Percentiles rank a stretch among this genome's conserved stretches.
Evolutionary conservation across 1,140 invertebrate species (phyloP).

Genomic region (Elymnias hypermnestra): DNA sequence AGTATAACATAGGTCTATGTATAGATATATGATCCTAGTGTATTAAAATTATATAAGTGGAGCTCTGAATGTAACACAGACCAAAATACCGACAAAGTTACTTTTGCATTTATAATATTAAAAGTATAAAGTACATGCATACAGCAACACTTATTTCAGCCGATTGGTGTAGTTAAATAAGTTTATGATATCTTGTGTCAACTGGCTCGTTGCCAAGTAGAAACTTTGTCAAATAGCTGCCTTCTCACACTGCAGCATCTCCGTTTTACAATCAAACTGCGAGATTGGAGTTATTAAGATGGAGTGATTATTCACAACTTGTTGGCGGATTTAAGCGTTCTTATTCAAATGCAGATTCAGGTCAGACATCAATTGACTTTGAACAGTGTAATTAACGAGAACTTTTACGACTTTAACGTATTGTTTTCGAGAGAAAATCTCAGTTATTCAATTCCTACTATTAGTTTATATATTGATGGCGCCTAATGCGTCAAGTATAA

Average conservation of each 20-base stretch:
- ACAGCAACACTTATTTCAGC: too few relatives aligned
- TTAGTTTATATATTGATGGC: too few relatives aligned
- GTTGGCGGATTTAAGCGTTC: constrained; percentile 40
- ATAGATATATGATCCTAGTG: too few relatives aligned
- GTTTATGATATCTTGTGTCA: constrained; percentile 30
- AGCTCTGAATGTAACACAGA: too few relatives aligned
- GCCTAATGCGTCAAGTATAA: too few relatives aligned
- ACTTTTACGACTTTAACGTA: constrained; percentile 44
- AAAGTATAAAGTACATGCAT: too few relatives aligned
- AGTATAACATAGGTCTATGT: too few relatives aligned
- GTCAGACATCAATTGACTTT: constrained; percentile 62
- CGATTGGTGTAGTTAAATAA: constrained; percentile 14
- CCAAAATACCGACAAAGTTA: too few relatives aligned
- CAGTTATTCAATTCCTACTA: too few relatives aligned
- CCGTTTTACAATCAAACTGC: constrained; percentile 56
- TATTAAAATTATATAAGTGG: too few relatives aligned
- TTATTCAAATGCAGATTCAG: constrained; percentile 69
- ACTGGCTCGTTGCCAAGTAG: constrained; percentile 26
- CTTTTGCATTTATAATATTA: too few relatives aligned
- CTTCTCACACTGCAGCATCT: constrained; percentile 51
- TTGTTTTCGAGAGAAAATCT: constrained; percentile 3
- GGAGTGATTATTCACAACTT: constrained; percentile 61
- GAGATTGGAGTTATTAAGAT: constrained; percentile 69
- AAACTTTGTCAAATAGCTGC: constrained; percentile 60
- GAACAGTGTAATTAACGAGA: constrained; percentile 58